phyloP scores from a whole-genome alignment of 2,888 invertebrate species.

The Tipula unca region DNA sequence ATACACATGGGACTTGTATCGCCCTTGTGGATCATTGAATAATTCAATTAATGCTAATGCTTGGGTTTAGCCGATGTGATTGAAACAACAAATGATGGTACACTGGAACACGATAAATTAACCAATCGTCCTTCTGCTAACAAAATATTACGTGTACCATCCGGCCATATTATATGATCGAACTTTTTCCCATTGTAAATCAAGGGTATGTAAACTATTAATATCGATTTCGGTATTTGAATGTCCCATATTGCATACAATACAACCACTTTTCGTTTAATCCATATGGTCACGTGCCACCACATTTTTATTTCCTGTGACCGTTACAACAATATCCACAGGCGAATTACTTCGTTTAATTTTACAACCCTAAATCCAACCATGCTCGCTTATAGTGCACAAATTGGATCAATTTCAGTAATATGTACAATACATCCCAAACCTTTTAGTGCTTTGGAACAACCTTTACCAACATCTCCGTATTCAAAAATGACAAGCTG shows the following conservation, averaged over 20 bases:
- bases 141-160: constrained; percentile 87
- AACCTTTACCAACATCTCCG: constrained; percentile 96
- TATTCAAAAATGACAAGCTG: constrained; percentile 94
- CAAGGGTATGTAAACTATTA: constrained; percentile 84
- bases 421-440: constrained; percentile 81
- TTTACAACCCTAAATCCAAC: constrained; percentile 94
- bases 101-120: constrained; percentile 92
- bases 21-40: constrained; percentile 88
- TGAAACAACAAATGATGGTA: constrained; percentile 96
- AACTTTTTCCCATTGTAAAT: constrained; percentile 94
- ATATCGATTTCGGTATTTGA: constrained; percentile 95
- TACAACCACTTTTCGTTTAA: constrained; percentile 91
- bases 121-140: constrained; percentile 92
- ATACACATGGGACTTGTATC: constrained; percentile 96
- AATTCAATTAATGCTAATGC: constrained; percentile 94
- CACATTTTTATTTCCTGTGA: constrained; percentile 95
- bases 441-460: constrained; percentile 89
- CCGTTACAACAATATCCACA: constrained; percentile 95
- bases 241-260: constrained; percentile 96
- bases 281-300: constrained; percentile 94
- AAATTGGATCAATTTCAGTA: constrained; percentile 96
- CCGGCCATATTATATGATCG: constrained; percentile 96
- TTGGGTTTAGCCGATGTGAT: constrained; percentile 96
- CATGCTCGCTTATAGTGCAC: constrained; percentile 93
- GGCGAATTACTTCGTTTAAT: constrained; percentile 84